Conservation (phyloP, 2,797 vertebrate genomes). For the Onychomys leucogaster region DNA sequence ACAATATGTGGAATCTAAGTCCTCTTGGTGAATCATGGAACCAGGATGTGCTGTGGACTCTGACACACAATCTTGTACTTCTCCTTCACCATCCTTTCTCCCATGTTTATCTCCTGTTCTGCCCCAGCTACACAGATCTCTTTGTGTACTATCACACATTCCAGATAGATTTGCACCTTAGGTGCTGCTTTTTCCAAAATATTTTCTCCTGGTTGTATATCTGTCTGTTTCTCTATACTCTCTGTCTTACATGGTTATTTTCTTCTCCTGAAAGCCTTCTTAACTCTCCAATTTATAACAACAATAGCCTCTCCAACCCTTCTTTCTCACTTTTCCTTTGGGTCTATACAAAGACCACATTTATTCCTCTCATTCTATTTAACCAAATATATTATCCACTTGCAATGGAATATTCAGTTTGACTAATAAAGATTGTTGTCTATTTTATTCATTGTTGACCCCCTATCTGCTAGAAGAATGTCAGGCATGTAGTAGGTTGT, state of each 20-base stretch:
- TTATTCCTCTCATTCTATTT: background rate
- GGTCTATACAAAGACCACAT: background rate
- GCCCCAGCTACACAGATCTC: background rate
- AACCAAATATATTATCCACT: background rate
- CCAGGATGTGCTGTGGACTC: background rate
- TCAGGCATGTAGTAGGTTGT: background rate
- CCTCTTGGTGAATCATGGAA: background rate
- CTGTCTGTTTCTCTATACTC: background rate
- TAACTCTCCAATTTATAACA: background rate
- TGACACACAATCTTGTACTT: rapidly evolving
- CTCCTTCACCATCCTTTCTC: background rate
- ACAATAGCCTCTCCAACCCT: background rate
- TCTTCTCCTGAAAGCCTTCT: background rate
- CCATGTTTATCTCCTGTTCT: background rate
- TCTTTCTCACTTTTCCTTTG: background rate
- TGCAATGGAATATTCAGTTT: background rate
- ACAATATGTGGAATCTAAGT: background rate
- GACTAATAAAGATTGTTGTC: background rate
- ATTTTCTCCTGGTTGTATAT: background rate
- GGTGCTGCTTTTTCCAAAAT: background rate
- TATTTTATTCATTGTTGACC: background rate
- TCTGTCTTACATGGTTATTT: background rate
- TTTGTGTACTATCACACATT: background rate
- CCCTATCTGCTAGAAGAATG: background rate
- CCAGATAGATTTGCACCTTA: background rate